A percentile compares a stretch with the other conserved stretches of the same genome.
phyloP scores from a whole-genome alignment of 2,113 vertebrate species.

The Daphoenositta chrysoptera region DNA sequence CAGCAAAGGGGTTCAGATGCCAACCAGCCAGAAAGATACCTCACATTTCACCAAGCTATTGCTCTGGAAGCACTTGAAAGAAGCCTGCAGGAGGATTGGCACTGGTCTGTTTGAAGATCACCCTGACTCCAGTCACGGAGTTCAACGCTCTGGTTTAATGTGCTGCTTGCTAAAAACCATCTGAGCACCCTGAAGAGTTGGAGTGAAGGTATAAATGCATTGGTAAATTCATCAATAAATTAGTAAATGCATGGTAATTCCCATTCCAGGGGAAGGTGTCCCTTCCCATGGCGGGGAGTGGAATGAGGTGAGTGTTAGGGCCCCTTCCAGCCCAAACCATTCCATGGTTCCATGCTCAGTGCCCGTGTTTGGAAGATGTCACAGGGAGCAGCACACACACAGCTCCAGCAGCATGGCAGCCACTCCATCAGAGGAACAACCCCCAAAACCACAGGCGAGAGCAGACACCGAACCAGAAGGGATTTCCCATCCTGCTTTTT shows the following conservation, averaged over 20 bases:
- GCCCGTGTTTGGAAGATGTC: not conserved
- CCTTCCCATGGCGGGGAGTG: not conserved
- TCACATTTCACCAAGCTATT: not conserved
- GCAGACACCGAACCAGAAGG: not conserved
- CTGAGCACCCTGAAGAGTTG: fast-evolving
- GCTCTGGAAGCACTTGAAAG: not conserved
- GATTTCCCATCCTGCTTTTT: not conserved
- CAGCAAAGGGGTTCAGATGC: not conserved
- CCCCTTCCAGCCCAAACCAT: not conserved
- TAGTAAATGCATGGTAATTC: not conserved
- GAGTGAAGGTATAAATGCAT: not conserved
- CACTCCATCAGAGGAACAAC: not conserved
- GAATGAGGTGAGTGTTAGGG: not conserved
- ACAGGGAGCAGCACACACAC: not conserved
- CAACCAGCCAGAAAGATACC: not conserved
- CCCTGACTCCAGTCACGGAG: not conserved
- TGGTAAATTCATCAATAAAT: not conserved
- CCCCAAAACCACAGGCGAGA: not conserved
- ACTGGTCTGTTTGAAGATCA: not conserved
- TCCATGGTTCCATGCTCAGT: not conserved
- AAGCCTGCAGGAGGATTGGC: not conserved
- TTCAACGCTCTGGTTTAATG: not conserved
- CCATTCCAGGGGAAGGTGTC: not conserved
- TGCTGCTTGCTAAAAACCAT: not conserved
- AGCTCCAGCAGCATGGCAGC: not conserved